These are phyloP conservation scores for Bradypodion pumilum DNA, from an alignment of 2,797 vertebrate genomes.

Conservation along the genomic window DNA sequence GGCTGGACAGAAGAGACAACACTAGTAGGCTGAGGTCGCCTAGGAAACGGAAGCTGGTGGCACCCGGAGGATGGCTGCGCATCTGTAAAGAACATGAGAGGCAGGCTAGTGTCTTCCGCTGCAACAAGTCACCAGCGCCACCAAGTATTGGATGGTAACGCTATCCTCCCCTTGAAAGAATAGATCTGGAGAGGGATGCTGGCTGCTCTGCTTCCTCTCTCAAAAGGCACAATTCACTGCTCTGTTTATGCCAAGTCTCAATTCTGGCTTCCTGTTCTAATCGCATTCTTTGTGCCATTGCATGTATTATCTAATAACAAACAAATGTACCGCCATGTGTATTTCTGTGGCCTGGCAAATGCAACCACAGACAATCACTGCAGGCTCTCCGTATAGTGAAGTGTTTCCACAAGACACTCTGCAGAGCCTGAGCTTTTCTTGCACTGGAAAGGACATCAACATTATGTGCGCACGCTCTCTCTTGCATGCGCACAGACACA, in stretches of 20 bases:
- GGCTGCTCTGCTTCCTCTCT: neutral
- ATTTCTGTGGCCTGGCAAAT: neutral
- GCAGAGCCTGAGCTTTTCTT: too few species aligned
- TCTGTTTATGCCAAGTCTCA: neutral
- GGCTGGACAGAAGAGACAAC: fast-evolving
- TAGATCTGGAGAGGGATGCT: too few species aligned
- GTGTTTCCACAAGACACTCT: neutral
- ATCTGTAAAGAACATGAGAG: neutral
- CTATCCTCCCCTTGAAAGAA: neutral
- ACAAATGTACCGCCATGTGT: neutral
- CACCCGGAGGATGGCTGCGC: neutral
- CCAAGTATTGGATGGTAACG: neutral
- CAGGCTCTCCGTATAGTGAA: neutral
- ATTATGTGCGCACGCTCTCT: too few species aligned
- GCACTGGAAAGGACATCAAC: neutral
- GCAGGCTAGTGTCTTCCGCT: neutral
- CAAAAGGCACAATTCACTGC: neutral
- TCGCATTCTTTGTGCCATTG: neutral
- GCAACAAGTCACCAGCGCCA: neutral
- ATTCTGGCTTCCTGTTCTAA: neutral
- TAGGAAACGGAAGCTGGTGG: conserved; percentile 6
- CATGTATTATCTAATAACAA: neutral
- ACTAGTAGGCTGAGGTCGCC: neutral
- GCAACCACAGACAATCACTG: too few species aligned
- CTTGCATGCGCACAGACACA: too few species aligned